Evolutionary conservation across 1,140 invertebrate species (phyloP), one percentile per base, ranked within the genome.

Genomic region (Drosophila cardini): DNA sequence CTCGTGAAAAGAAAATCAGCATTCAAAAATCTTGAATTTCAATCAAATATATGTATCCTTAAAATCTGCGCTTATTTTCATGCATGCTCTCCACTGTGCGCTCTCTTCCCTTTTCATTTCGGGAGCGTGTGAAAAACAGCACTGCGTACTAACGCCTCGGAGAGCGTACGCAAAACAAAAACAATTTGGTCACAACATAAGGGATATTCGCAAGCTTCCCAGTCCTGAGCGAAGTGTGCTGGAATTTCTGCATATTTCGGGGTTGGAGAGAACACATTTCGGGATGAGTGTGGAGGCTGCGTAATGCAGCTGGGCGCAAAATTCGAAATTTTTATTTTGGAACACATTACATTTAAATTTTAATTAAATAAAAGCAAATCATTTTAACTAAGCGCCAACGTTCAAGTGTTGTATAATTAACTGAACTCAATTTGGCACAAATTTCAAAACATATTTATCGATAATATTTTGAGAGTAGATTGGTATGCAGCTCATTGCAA

Each of bases 101-200:
- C 42, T 34, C 43, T 58, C 40, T 63, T 40, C 18, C 38, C 55
- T 60, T 34, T 58, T 30, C 36, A 16, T 42, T 50, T 30, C 30
- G 63, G 68, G 46, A 68, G 68, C 53, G 58, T 72, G 78, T 76
- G 63, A 69, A 80, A 72, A 68, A 13, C 60, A 58, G 42, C 77
- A 64, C 67, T 76, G 67, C 45, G 56, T 65, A 62, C 62, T 72
- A 34, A 64, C 67, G 76, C 72, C 68, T 69, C 58, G 60, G 57
- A 72, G 70, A 68, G 70, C 18, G 38, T 5, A 34, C 9, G 15
- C 38, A 11, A 38, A n/a, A 34, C 21, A 21, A 26, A 53, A 4
- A 10, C 43, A 36, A 21, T 26, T 42, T 21, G 56, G 34, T 43
- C 18, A 9, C 10, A 30, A 16, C 18, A 9, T 13, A 36, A 16